Conservation (phyloP, 2,888 invertebrate genomes). For the Himalopsyche kuldschensis region DNA sequence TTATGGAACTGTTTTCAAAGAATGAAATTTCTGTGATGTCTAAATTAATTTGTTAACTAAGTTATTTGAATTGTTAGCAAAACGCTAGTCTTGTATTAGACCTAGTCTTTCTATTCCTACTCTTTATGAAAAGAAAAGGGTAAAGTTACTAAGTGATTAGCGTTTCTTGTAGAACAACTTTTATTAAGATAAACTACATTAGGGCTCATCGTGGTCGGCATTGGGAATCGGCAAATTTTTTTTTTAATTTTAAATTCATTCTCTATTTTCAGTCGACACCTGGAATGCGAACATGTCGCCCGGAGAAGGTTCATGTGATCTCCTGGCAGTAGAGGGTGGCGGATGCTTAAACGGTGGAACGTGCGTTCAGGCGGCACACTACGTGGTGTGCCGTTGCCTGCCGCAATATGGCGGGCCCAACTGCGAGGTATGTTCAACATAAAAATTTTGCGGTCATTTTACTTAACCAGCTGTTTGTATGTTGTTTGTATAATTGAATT, state of each 20-base stretch:
- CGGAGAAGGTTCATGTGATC: slow-evolving; percentile 40
- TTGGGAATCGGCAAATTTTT: no score
- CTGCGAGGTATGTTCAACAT: slow-evolving; percentile 45
- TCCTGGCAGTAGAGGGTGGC: slow-evolving; percentile 13
- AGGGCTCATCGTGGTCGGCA: no score
- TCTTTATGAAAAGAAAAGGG: no score
- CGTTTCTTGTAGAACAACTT: no score
- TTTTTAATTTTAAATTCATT: neutral
- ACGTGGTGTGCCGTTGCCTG: slow-evolving; percentile 59
- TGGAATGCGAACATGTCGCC: slow-evolving; percentile 10
- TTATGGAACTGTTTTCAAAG: no score
- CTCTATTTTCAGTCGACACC: slow-evolving; percentile 14
- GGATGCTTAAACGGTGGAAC: slow-evolving; percentile 60
- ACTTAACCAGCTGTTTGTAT: neutral
- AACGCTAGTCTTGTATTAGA: no score
- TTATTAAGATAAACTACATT: no score
- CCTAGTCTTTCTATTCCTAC: no score
- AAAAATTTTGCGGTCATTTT: slow-evolving; percentile 15
- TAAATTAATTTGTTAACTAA: no score
- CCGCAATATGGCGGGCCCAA: slow-evolving; percentile 59
- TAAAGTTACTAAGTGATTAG: no score
- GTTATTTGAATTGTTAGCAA: no score
- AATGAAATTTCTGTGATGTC: no score
- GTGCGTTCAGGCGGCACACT: slow-evolving; percentile 53
- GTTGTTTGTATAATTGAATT: neutral